Base-by-base conservation (phyloP, 2,113 vertebrate species). In the Crotophaga sulcirostris region DNA sequence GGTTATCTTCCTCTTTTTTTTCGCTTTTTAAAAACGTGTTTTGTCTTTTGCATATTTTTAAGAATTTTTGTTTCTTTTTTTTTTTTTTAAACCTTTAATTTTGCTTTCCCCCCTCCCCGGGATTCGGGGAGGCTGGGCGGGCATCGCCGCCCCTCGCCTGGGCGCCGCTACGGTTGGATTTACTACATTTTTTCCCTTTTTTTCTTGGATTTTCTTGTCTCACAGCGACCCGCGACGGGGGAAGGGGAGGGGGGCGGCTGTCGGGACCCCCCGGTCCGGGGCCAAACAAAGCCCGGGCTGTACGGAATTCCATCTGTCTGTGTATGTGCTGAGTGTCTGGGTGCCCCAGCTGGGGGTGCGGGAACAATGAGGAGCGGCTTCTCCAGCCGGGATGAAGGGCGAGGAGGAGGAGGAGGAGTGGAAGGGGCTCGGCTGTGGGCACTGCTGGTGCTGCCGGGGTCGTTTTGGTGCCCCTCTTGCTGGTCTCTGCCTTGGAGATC, bases 281-380 rank as follows among this genome's bases (percentile, higher is more conserved):
- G 83, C 66, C 12, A 84, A 85, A 91, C 91, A 95, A 95, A 95
- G 87, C 75, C 75, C 75, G 49, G 10, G 47, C 47, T 23, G 47
- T 49, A 49, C 20, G 47, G 47, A 49, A 49, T 49, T 49, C 47
- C 47, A 49, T 25, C 51, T 52, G 25, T 11, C 21, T 11, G 47
- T 49, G 21, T 25, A 26, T 52, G 14, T 51, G 45, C 23, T 51
- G 49, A 24, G 49, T 45, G 21, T 20, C 47, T 49, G 47, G 47
- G 47, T 18, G 63, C 55, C 87, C 70, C 23, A 76, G 49, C 76
- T 14, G 66, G 40, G 29, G 29, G 3, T 29, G 44, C 58, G 9
- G 56, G 42, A 87, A 17, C 81, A 73, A 64, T 84, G 82, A 44
- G 58, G 11, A 52, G 56, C n/a, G n/a, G 87, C 78, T 82, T 19